Conservation (phyloP, 2,888 invertebrate genomes). For the Neoaliturus tenellus region DNA sequence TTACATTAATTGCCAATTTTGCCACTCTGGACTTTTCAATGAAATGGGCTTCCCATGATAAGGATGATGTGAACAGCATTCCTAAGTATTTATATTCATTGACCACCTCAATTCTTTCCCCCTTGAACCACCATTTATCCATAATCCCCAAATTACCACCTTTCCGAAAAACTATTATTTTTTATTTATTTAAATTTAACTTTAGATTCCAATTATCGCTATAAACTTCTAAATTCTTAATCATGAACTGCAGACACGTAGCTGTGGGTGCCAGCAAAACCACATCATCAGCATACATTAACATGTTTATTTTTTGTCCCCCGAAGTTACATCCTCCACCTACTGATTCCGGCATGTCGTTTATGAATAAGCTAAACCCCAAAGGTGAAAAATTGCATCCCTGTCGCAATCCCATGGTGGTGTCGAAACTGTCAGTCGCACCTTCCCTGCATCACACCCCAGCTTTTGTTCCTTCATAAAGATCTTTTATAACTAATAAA, state of each 20-base stretch:
- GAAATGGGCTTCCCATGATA: constrained; percentile 25
- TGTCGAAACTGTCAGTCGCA: constrained; percentile 51
- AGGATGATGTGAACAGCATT: not conserved
- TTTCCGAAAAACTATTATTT: constrained; percentile 29
- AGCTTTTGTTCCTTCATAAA: constrained; percentile 31
- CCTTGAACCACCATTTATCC: constrained; percentile 23
- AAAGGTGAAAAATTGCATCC: constrained; percentile 61
- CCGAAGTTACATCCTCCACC: constrained; percentile 45
- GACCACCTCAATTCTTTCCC: constrained; percentile 23
- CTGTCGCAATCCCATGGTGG: constrained; percentile 58
- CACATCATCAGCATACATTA: constrained; percentile 31
- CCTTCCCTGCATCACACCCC: constrained; percentile 55
- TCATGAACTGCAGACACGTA: not conserved
- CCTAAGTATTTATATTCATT: constrained; percentile 44
- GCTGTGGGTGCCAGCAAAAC: constrained; percentile 21
- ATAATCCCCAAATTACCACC: not conserved
- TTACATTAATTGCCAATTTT: constrained; percentile 20
- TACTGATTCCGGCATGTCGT: constrained; percentile 58
- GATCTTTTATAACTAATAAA: constrained; percentile 53
- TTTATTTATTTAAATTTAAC: constrained; percentile 27
- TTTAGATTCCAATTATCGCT: constrained; percentile 27
- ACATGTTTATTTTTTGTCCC: not conserved
- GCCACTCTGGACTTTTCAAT: constrained; percentile 6
- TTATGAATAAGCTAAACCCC: constrained; percentile 55
- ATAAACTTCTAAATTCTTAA: constrained; percentile 19